Base-by-base conservation (phyloP, 2,113 vertebrate genomes). In the Propithecus coquereli region DNA sequence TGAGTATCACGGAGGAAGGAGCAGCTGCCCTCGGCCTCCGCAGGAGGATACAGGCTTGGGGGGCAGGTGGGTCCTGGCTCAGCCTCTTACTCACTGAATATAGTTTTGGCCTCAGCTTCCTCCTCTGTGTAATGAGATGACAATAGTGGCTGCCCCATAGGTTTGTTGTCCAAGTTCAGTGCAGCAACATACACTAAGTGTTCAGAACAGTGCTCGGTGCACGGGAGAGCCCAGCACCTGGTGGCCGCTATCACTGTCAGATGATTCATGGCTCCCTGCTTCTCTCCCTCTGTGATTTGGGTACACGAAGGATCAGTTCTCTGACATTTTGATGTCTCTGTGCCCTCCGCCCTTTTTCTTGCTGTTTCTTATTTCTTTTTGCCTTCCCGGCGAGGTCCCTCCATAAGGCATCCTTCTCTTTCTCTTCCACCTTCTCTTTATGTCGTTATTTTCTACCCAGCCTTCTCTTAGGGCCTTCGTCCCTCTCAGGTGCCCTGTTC, bases 191-290 rank as follows among this genome's bases (percentile, higher is more conserved):
- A 8, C 3, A 9, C 37, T 20, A 30, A 59, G n/a, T 27, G n/a
- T 66, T 82, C 13, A 32, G 40, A 59, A 9, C 11, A 23, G 47
- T 6, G 6, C 32, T 66, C 12, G 50, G 27, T 1, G 8, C 34
- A 14, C 34, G 34, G 74, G 43, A 70, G 10, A 10, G 34, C 14
- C 32, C 17, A 25, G 22, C 1, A 2, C 34, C 40, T 17, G 2
- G 37, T 1, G 9, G 45, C 32, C 2, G 0, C 52, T 6, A 6
- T 40, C 34, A 6, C 17, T 1, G 20, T 71, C 61, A n/a, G 14
- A 6, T 52, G 6, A 45, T 32, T 47, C 40, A 34, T 65, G 65
- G 47, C 47, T 23, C 54, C 8, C 27, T 16, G 34, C 32, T 5
- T 50, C 9, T 43, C 13, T 2, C 10, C 63, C 25, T 20, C 37